Base-by-base conservation (phyloP, 1,140 invertebrate species). In the Metopolophium dirhodum region DNA sequence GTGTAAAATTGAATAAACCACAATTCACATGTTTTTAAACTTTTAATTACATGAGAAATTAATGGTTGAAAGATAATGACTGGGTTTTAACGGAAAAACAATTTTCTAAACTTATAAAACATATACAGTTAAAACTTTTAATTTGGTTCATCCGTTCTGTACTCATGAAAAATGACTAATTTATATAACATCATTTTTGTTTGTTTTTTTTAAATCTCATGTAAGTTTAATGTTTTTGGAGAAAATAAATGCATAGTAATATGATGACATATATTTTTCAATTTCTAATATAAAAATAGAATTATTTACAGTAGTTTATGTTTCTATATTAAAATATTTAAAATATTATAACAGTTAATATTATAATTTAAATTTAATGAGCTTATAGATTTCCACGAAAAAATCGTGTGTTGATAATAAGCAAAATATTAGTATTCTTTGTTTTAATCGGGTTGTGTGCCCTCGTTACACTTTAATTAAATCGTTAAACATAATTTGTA, bases 1-100 rank as follows among this genome's bases (percentile, higher is more conserved):
- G 30, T 35, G 30, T n/a, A n/a, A 68, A n/a, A 68, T 68, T 68
- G 61, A 77, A 77, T 30, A 77, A 77, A 77, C 61, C 61, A 77
- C 61, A 77, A n/a, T 77, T 77, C n/a, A 77, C 61, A 77, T 77
- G 61, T 77, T 77, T n/a, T 77, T 35, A 77, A 77, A 77, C 61
- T 77, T 77, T 77, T 77, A 77, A 77, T 77, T 77, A 77, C 30
- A 77, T n/a, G 30, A 77, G 61, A 77, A 77, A 77, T 77, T 77
- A 77, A 77, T 77, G 61, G 61, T 77, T 77, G 61, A 77, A 14
- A n/a, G n/a, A 83, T 41, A 83, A 83, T 83, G 37, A 41, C 41
- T 41, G 83, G 37, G 41, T 85, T 85, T 85, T 85, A 85, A 85
- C 45, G 9, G 83, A 45, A 85, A 85, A 85, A 85, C 83, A 26